Evolutionary conservation across 2,113 vertebrate species (phyloP).

Genomic region (Saguinus midas): DNA sequence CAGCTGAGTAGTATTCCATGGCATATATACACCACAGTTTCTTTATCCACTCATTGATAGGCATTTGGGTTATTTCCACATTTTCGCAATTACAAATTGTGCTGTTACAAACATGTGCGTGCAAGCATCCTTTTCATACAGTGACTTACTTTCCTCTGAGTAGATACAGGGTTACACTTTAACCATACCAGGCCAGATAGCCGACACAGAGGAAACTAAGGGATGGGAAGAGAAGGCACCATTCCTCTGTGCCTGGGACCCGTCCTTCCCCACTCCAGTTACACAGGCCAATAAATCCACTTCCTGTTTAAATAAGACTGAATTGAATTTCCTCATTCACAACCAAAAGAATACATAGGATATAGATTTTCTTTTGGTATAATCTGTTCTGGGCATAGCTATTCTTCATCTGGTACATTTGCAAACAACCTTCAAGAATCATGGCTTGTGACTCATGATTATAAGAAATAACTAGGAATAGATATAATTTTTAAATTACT

Average conservation of each 20-base stretch:
- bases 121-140: too few relatives aligned
- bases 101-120: too few relatives aligned
- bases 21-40: too few relatives aligned
- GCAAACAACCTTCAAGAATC: too few relatives aligned
- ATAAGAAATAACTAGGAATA: neutral
- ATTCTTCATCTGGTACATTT: neutral
- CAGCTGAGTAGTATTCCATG: too few relatives aligned
- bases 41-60: too few relatives aligned
- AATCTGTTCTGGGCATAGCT: neutral
- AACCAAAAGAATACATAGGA: neutral
- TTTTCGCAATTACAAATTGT: too few relatives aligned
- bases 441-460: neutral
- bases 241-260: neutral
- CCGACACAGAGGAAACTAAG: neutral
- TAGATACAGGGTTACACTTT: too few relatives aligned
- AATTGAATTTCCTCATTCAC: neutral
- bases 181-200: neutral
- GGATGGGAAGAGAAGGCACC: neutral
- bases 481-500: neutral
- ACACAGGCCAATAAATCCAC: neutral
- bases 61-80: too few relatives aligned
- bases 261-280: neutral
- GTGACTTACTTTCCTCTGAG: too few relatives aligned
- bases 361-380: neutral
- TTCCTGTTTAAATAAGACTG: neutral